Percentiles rank a stretch among this genome's conserved stretches.
Evolutionary conservation across 2,888 invertebrate genomes (phyloP).

Genomic region (Trachelus stipa): DNA sequence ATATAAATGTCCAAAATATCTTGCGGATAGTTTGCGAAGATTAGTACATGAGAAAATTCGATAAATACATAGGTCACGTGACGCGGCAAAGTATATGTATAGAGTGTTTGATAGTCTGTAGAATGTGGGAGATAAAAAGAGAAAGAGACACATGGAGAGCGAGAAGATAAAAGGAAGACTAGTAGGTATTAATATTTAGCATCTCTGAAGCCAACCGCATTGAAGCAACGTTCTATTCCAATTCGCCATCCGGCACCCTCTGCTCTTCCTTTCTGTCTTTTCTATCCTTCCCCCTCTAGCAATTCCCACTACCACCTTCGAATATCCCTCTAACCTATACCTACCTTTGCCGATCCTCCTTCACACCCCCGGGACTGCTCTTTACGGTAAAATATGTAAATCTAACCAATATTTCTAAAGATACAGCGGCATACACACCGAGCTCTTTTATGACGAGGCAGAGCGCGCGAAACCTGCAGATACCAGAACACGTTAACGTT

Average conservation of each 20-base stretch:
- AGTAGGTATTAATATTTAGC: conserved; percentile 67
- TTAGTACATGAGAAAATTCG: not conserved
- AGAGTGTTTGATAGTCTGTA: not conserved
- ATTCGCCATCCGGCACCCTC: conserved; percentile 29
- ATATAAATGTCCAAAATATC: not conserved
- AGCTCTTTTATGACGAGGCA: conserved; percentile 56
- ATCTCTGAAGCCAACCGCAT: conserved; percentile 62
- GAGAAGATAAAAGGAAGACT: conserved; percentile 61
- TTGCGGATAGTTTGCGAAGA: not conserved
- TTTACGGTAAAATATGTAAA: conserved; percentile 64
- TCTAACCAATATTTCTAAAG: conserved; percentile 65
- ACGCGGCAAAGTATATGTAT: too few relatives aligned
- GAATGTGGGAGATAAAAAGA: conserved; percentile 30
- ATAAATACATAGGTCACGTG: not conserved
- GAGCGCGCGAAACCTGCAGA: conserved; percentile 50
- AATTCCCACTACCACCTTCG: conserved; percentile 32
- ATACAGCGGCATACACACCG: conserved; percentile 43
- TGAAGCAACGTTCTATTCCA: conserved; percentile 61
- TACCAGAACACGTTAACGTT: conserved; percentile 16
- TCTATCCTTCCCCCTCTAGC: conserved; percentile 37
- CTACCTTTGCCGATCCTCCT: conserved; percentile 1
- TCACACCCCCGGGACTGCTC: conserved; percentile 40
- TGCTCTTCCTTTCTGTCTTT: conserved; percentile 19
- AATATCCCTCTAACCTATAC: conserved; percentile 21
- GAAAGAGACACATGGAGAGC: conserved; percentile 33